A percentile compares a stretch with the other conserved stretches of the same genome.
Evolutionary conservation across 2,888 invertebrate genomes (phyloP).

Genomic region (Abscondita cerata): DNA sequence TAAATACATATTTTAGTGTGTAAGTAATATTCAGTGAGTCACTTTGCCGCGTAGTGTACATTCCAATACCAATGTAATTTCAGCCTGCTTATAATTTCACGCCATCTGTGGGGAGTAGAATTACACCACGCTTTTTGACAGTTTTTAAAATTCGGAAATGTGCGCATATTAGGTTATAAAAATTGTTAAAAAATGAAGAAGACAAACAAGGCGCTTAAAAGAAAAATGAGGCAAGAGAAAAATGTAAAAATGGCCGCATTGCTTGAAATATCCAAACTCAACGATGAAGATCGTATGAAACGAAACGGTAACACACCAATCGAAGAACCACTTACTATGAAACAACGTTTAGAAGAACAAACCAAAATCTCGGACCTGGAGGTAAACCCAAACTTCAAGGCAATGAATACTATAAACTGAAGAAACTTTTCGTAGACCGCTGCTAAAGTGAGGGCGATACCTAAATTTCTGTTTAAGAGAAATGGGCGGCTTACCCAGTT

Average conservation of each 20-base stretch:
- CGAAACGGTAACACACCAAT: slow-evolving; percentile 31
- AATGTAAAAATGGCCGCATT: slow-evolving; percentile 70
- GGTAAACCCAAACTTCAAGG: slow-evolving; percentile 49
- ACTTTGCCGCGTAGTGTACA: too few relatives aligned
- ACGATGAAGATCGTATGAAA: slow-evolving; percentile 63
- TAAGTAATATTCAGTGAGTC: too few relatives aligned
- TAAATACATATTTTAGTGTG: too few relatives aligned
- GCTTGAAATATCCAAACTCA: slow-evolving; percentile 66
- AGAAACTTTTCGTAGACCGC: slow-evolving; percentile 55
- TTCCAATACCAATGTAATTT: too few relatives aligned
- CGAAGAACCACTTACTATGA: neutral
- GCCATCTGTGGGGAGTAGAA: too few relatives aligned
- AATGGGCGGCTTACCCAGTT: slow-evolving; percentile 70
- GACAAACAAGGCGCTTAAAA: slow-evolving; percentile 55
- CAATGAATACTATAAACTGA: slow-evolving; percentile 61
- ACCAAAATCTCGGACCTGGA: slow-evolving; percentile 20
- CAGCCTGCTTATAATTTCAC: too few relatives aligned
- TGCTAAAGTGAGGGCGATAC: slow-evolving; percentile 56
- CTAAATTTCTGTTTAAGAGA: slow-evolving; percentile 70
- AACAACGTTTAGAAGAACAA: neutral
- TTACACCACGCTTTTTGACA: too few relatives aligned
- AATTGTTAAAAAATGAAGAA: slow-evolving; percentile 43
- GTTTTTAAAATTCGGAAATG: too few relatives aligned
- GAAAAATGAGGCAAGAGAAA: slow-evolving; percentile 64
- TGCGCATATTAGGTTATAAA: too few relatives aligned